Percentiles rank a stretch among this genome's conserved stretches.
Conservation (phyloP, 2,888 invertebrate species). For the Didymodactylos carnosus region DNA sequence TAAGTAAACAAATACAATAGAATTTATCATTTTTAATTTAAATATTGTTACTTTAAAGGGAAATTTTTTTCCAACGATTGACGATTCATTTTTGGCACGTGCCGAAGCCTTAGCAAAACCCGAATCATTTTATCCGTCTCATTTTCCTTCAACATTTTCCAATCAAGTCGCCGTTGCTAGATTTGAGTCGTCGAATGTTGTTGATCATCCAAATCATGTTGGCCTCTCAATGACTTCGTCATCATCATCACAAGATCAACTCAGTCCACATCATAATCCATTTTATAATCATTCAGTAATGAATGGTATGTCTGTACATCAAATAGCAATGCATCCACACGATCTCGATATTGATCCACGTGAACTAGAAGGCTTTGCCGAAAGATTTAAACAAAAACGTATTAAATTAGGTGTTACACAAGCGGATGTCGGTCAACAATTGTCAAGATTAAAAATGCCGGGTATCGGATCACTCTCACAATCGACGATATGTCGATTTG, state of each 20-base stretch:
- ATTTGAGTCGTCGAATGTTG: constrained; percentile 1
- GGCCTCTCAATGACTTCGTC: background rate
- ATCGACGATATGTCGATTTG: constrained; percentile 96
- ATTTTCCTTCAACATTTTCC: background rate
- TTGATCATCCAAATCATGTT: background rate
- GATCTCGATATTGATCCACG: constrained; percentile 38
- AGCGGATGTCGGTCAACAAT: constrained; percentile 91
- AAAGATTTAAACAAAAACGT: constrained; percentile 89
- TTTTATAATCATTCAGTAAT: background rate
- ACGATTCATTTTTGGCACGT: constrained; percentile 6
- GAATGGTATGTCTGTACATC: background rate
- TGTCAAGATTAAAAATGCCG: constrained; percentile 90
- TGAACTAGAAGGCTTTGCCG: constrained; percentile 93
- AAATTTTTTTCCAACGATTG: constrained; percentile 5
- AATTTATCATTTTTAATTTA: background rate
- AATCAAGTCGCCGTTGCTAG: background rate
- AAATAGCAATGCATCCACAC: background rate
- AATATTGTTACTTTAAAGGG: background rate
- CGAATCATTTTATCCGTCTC: background rate
- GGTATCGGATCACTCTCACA: constrained; percentile 95
- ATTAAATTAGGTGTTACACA: constrained; percentile 97
- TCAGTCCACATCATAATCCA: background rate
- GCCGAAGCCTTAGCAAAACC: constrained; percentile 8
- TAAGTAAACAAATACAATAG: background rate
- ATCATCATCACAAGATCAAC: background rate